Evolutionary conservation across 2,113 vertebrate genomes (phyloP).

Genomic region (Syngnathus floridae): DNA sequence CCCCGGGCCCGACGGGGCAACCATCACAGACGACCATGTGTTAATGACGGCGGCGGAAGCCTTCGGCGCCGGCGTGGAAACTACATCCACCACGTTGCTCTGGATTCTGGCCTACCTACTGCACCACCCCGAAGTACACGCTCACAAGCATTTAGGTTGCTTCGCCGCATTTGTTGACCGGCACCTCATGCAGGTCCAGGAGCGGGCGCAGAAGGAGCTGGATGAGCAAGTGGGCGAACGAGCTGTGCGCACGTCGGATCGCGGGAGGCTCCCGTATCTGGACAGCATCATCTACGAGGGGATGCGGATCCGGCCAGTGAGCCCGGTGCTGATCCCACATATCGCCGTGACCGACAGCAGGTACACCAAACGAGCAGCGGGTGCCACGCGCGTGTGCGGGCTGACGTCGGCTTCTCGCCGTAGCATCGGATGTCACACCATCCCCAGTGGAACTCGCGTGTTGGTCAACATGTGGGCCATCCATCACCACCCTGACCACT

Average conservation of each 20-base stretch:
- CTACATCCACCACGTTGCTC: slow-evolving; percentile 69
- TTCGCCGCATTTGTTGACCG: accelerated
- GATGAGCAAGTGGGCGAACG: slow-evolving; percentile 64
- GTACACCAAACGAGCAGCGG: slow-evolving; percentile 7
- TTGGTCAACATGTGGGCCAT: slow-evolving; percentile 76
- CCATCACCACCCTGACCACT: slow-evolving; percentile 67
- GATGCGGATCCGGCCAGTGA: slow-evolving; percentile 73
- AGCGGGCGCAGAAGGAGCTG: slow-evolving; percentile 66
- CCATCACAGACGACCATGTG: slow-evolving; percentile 70
- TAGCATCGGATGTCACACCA: slow-evolving; percentile 58
- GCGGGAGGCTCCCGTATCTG: slow-evolving; percentile 61
- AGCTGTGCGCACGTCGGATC: slow-evolving; percentile 52
- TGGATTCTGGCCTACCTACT: slow-evolving; percentile 71
- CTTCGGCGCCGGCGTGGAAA: slow-evolving; percentile 69
- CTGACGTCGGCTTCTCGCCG: background rate
- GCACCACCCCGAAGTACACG: slow-evolving; percentile 62
- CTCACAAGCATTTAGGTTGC: background rate
- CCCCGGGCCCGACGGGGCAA: background rate
- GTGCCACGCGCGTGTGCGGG: background rate
- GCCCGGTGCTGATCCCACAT: slow-evolving; percentile 72
- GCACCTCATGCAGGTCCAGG: slow-evolving; percentile 58
- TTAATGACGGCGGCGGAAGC: slow-evolving; percentile 69
- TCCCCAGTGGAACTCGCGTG: slow-evolving; percentile 63
- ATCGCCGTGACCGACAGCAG: slow-evolving; percentile 68
- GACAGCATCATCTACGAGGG: slow-evolving; percentile 72